phyloP scores from a whole-genome alignment of 2,113 vertebrate species.

The Mormoops blainvillei region DNA sequence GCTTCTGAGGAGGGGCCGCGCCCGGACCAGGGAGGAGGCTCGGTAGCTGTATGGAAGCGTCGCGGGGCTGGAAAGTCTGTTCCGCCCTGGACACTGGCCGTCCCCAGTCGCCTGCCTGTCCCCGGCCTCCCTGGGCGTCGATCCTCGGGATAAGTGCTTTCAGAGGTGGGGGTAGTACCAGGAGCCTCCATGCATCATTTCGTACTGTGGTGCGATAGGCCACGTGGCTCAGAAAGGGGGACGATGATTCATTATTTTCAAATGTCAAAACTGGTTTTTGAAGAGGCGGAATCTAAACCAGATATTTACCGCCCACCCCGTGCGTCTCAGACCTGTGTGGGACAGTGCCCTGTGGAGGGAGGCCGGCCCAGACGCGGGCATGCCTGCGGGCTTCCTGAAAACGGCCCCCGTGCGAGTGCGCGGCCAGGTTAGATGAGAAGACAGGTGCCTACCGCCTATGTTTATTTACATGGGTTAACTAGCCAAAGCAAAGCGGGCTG shows the following conservation, averaged over 20 bases:
- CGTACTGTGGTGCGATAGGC: accelerated
- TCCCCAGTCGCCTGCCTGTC: background rate
- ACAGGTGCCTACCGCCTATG: no score
- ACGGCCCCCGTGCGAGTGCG: no score
- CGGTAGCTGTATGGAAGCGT: accelerated
- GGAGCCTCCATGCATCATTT: accelerated
- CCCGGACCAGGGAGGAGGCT: accelerated
- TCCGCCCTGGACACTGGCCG: accelerated
- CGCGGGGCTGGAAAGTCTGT: accelerated
- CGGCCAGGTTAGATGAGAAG: no score
- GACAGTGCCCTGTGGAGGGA: background rate
- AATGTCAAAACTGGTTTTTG: background rate
- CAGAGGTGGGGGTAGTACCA: no score
- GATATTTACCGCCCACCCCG: background rate
- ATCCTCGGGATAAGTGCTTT: background rate
- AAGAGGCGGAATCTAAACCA: background rate
- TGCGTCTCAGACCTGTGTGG: background rate
- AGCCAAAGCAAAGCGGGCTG: no score
- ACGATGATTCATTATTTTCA: background rate
- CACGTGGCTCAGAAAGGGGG: background rate
- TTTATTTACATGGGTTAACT: no score
- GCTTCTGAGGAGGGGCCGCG: accelerated
- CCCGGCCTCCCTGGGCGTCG: accelerated
- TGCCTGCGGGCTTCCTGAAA: background rate
- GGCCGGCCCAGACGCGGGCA: no score